Percentiles rank a stretch among this genome's conserved stretches.
Evolutionary conservation across 1,140 invertebrate genomes (phyloP).

Genomic region (Euwallacea similis): DNA sequence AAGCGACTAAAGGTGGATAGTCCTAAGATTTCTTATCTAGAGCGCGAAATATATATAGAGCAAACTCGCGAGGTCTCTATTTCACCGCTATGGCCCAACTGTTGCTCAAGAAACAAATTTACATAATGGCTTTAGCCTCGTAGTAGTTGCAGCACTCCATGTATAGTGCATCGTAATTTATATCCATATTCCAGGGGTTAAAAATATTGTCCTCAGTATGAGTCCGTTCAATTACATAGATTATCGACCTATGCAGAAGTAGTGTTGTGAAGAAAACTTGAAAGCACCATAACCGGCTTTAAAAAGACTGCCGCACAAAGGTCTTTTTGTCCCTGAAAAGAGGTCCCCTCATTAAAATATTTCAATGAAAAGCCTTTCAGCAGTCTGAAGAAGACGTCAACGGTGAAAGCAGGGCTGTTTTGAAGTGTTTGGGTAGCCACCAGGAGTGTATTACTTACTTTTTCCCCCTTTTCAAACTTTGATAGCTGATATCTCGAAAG

Average conservation of each 20-base stretch:
- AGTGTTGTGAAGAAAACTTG: too few relatives aligned
- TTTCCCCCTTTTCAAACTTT: too few relatives aligned
- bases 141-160: background rate
- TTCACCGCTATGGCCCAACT: conserved; percentile 12
- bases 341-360: conserved; percentile 8
- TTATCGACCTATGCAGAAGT: too few relatives aligned
- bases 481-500: too few relatives aligned
- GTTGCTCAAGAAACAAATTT: conserved; percentile 22
- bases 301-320: background rate
- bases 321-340: conserved; percentile 6
- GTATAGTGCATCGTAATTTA: conserved; percentile 7
- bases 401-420: background rate
- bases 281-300: background rate
- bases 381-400: conserved; percentile 7
- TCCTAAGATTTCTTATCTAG: too few relatives aligned
- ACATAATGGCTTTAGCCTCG: conserved; percentile 14
- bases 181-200: conserved; percentile 2
- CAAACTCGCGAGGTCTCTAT: conserved; percentile 6
- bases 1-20: too few relatives aligned
- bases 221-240: too few relatives aligned
- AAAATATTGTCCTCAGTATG: background rate
- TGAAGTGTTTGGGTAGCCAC: conserved; percentile 9
- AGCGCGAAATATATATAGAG: too few relatives aligned
- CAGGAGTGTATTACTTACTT: background rate
- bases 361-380: conserved; percentile 4